A percentile compares a stretch with the other conserved stretches of the same genome.
These are phyloP conservation scores for Echinarachnius parma DNA, from an alignment of 53 echinoderm and acorn worm genomes.

Conservation along the genomic window DNA sequence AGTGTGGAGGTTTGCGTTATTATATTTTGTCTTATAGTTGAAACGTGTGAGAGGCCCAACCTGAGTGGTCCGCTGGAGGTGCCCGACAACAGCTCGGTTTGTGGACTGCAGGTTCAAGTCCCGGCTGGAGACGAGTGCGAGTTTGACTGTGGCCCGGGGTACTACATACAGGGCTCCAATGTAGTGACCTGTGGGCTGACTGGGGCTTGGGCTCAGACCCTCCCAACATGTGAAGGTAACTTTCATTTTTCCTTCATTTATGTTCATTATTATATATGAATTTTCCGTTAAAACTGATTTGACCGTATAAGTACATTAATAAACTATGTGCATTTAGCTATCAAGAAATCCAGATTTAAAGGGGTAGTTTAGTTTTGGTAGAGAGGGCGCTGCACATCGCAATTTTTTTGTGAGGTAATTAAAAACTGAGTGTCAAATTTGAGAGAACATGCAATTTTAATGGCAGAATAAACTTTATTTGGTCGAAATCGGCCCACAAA, in stretches of 20 bases:
- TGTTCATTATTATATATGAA: too few relatives aligned
- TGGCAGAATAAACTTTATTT: too few relatives aligned
- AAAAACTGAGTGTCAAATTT: too few relatives aligned
- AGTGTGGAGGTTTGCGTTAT: neutral
- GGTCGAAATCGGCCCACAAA: too few relatives aligned
- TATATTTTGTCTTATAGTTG: constrained; percentile 6
- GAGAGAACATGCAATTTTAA: too few relatives aligned
- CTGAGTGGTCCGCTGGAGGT: constrained; percentile 37
- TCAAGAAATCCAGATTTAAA: too few relatives aligned
- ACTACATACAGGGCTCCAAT: constrained; percentile 11
- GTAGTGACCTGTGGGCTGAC: constrained; percentile 12
- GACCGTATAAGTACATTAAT: too few relatives aligned
- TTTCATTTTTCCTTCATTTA: neutral
- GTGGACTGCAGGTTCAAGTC: constrained; percentile 15
- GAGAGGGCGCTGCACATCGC: too few relatives aligned
- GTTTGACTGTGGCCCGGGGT: constrained; percentile 29
- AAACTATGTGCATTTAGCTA: too few relatives aligned
- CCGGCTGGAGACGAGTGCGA: constrained; percentile 36
- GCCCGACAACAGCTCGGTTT: constrained; percentile 13
- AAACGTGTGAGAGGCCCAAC: constrained; percentile 28
- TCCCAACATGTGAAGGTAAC: constrained; percentile 33
- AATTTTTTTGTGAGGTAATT: too few relatives aligned
- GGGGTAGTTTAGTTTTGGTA: too few relatives aligned
- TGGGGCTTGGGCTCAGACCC: constrained; percentile 15
- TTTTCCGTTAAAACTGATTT: too few relatives aligned